These are phyloP conservation scores for Pterostichus niger DNA, from an alignment of 2,888 invertebrate genomes.

Conservation along the genomic window DNA sequence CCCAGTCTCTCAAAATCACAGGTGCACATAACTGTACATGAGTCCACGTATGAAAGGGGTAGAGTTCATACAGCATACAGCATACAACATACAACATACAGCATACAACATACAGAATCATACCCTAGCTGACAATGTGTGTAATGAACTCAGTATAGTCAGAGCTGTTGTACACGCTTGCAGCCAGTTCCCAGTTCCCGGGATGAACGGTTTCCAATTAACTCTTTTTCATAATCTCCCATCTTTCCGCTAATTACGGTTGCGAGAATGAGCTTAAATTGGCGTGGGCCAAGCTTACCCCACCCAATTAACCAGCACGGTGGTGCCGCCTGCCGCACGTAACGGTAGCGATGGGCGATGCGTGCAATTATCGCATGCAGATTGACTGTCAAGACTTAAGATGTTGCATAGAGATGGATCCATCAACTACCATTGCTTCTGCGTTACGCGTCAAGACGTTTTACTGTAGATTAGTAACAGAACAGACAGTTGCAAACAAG, in stretches of 20 bases:
- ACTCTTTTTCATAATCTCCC: slow-evolving; percentile 75
- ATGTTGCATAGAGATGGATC: slow-evolving; percentile 1
- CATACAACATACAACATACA: neutral
- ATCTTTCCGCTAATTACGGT: slow-evolving; percentile 74
- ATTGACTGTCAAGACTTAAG: slow-evolving; percentile 71
- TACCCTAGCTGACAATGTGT: slow-evolving; percentile 59
- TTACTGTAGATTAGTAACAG: neutral
- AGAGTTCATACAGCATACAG: neutral
- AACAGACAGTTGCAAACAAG: neutral
- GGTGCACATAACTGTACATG: slow-evolving; percentile 38
- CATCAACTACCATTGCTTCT: neutral
- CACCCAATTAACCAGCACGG: slow-evolving; percentile 74
- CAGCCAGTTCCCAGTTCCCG: slow-evolving; percentile 55
- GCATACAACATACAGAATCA: slow-evolving; percentile 9
- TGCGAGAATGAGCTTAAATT: slow-evolving; percentile 73
- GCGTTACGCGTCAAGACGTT: slow-evolving; percentile 1
- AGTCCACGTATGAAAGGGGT: slow-evolving; percentile 9
- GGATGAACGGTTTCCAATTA: slow-evolving; percentile 75
- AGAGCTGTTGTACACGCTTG: slow-evolving; percentile 16
- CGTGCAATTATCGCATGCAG: slow-evolving; percentile 72
- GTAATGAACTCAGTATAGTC: slow-evolving; percentile 57
- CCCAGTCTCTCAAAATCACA: neutral
- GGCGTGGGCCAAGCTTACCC: slow-evolving; percentile 70
- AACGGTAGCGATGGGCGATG: slow-evolving; percentile 15
- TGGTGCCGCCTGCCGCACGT: slow-evolving; percentile 45